Evolutionary conservation across 92 coral and sea anemone genomes (phyloP).

Genomic region (Actinernus sp.): DNA sequence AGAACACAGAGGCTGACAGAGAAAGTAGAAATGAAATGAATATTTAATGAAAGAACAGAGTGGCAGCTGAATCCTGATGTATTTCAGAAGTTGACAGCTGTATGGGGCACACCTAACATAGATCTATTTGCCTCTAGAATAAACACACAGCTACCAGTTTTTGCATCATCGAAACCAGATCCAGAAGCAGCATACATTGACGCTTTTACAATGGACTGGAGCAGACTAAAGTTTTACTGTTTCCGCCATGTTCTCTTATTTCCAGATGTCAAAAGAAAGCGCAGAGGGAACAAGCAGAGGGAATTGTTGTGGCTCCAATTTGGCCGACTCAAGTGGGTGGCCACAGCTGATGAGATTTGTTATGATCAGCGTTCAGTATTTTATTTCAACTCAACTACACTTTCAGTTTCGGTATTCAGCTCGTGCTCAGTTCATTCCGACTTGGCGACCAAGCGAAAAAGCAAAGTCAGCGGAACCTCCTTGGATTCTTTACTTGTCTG

Average conservation of each 20-base stretch:
- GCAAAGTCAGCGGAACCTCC: too few species aligned
- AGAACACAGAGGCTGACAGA: constrained; percentile 40
- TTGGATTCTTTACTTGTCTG: too few species aligned
- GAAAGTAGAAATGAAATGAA: constrained; percentile 28
- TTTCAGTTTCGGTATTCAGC: too few species aligned
- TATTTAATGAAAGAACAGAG: constrained; percentile 43
- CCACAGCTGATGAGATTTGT: constrained; percentile 50
- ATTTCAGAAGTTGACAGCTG: constrained; percentile 14
- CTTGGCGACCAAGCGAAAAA: too few species aligned
- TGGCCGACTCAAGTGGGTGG: constrained; percentile 56
- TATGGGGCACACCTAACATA: constrained; percentile 33
- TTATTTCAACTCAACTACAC: too few species aligned
- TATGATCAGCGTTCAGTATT: too few species aligned
- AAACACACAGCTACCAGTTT: constrained; percentile 40
- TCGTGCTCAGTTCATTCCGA: too few species aligned
- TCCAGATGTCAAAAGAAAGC: constrained; percentile 36
- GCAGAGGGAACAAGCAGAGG: constrained; percentile 22
- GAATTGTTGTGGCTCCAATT: constrained; percentile 37
- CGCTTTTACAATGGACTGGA: constrained; percentile 56
- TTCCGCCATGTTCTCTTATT: constrained; percentile 56
- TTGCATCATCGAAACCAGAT: constrained; percentile 60
- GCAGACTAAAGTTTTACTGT: constrained; percentile 25
- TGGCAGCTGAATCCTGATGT: constrained; percentile 24
- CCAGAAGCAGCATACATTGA: constrained; percentile 43
- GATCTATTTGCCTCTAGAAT: constrained; percentile 49